phyloP scores from a whole-genome alignment of 2,888 invertebrate genomes.

The Ypsolopha scabrella region DNA sequence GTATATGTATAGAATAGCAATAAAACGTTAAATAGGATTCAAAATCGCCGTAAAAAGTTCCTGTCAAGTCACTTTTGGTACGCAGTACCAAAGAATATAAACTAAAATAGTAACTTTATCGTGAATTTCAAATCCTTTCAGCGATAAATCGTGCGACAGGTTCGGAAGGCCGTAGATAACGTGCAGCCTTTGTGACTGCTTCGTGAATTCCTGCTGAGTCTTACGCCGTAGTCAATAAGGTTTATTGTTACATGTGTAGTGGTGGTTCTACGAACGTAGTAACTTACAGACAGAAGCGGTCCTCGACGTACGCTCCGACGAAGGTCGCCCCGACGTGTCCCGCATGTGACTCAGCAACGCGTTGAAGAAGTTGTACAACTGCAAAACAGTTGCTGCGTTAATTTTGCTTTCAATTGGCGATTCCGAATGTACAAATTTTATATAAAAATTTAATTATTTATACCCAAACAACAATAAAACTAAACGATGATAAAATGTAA shows the following conservation, averaged over 20 bases:
- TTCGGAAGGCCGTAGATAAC: background rate
- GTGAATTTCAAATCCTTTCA: background rate
- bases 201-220: background rate
- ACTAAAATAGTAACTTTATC: no score
- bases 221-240: background rate
- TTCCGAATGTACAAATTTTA: no score
- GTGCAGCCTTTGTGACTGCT: background rate
- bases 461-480: no score
- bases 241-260: background rate
- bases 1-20: no score
- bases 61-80: no score
- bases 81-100: no score
- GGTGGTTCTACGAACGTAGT: background rate
- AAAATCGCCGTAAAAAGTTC: no score
- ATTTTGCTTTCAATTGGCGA: no score
- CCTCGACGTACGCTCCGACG: constrained; percentile 74
- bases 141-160: background rate
- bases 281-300: constrained; percentile 72
- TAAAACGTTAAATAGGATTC: no score
- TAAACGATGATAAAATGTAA: no score
- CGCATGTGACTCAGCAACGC: constrained; percentile 90
- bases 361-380: constrained; percentile 96
- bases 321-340: constrained; percentile 71
- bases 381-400: constrained; percentile 24
- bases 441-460: no score